Conservation (phyloP, 2,888 invertebrate species). For the Plagodis dolabraria region DNA sequence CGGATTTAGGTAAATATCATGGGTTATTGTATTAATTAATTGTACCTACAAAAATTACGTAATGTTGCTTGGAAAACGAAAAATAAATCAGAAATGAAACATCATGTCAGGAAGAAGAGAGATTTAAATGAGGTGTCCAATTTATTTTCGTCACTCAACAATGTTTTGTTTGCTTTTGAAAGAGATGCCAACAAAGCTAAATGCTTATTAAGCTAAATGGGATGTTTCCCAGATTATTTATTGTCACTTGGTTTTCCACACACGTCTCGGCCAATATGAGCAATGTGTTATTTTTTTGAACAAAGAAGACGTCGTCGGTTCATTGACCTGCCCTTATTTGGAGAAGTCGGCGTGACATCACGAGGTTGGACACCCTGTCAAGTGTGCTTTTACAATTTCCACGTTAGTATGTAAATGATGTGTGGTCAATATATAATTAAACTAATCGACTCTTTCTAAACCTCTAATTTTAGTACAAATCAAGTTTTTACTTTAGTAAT, state of each 20-base stretch:
- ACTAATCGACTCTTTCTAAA: conserved; percentile 11
- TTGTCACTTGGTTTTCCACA: conserved; percentile 64
- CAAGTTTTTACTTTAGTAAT: no score
- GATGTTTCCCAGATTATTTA: conserved; percentile 40
- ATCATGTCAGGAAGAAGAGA: no score
- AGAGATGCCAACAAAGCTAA: no score
- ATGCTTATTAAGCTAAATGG: conserved; percentile 43
- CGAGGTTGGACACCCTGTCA: conserved; percentile 36
- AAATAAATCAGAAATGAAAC: neutral
- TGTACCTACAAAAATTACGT: conserved; percentile 8
- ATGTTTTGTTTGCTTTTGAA: no score
- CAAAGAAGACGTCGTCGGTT: conserved; percentile 66
- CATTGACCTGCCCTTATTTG: conserved; percentile 79
- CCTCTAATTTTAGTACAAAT: neutral
- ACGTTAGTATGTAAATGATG: conserved; percentile 22
- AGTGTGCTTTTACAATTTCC: conserved; percentile 43
- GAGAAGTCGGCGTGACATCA: conserved; percentile 61
- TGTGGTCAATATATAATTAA: conserved; percentile 13
- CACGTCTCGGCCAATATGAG: conserved; percentile 62
- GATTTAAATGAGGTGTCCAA: no score
- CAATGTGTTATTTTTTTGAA: conserved; percentile 74
- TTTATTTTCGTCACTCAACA: neutral
- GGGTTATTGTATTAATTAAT: conserved; percentile 23
- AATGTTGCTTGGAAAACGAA: conserved; percentile 17
- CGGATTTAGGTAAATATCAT: conserved; percentile 25